A percentile compares a stretch with the other conserved stretches of the same genome.
Evolutionary conservation across 2,113 vertebrate species (phyloP).

Genomic region (Gymnogyps californianus): DNA sequence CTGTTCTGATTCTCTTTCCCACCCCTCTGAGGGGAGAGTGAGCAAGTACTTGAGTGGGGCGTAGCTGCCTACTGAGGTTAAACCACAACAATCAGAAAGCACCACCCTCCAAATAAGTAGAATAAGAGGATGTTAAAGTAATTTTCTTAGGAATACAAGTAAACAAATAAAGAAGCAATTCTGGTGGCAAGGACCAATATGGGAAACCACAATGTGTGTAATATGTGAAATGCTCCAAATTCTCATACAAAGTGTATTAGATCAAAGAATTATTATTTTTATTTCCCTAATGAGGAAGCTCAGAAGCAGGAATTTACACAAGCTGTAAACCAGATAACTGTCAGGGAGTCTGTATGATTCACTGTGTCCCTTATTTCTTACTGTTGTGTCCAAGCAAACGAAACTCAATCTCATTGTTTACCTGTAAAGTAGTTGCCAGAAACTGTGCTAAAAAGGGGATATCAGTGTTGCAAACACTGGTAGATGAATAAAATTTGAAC

Average conservation of each 20-base stretch:
- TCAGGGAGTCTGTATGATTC: not conserved
- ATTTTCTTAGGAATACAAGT: not conserved
- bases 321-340: not conserved
- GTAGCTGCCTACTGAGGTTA: not conserved
- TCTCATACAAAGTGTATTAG: not conserved
- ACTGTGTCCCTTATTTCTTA: not conserved
- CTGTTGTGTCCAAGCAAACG: not conserved
- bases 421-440: not conserved
- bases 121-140: not conserved
- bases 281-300: not conserved
- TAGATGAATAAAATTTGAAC: not conserved
- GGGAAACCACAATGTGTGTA: rapidly evolving
- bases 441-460: rapidly evolving
- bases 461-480: not conserved
- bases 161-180: not conserved
- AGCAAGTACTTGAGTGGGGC: not conserved
- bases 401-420: not conserved
- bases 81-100: not conserved
- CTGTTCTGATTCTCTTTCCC: not conserved
- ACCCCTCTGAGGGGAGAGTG: not conserved
- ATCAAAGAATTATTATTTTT: not conserved
- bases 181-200: not conserved
- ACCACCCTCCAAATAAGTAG: not conserved
- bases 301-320: not conserved
- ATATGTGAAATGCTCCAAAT: not conserved